Percentiles rank a stretch among this genome's conserved stretches.
These are phyloP conservation scores for Hippocampus comes DNA, from an alignment of 2,113 vertebrate genomes.

Conservation along the genomic window DNA sequence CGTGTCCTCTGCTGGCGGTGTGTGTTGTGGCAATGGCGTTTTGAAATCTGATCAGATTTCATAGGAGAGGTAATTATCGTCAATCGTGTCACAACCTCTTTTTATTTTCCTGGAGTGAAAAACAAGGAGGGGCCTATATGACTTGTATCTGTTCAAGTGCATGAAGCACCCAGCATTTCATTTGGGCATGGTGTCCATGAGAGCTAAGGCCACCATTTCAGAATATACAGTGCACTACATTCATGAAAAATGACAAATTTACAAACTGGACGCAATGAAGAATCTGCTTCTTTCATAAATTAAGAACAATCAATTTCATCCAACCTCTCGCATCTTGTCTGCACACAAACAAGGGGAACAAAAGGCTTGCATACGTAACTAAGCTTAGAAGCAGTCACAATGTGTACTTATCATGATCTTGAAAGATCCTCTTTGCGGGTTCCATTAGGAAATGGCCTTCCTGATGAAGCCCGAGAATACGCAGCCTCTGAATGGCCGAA, in stretches of 20 bases:
- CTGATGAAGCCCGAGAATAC: constrained; percentile 27
- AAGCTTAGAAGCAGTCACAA: constrained; percentile 4
- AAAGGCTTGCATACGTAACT: neutral
- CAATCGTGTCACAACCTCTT: no score
- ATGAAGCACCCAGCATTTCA: neutral
- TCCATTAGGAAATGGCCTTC: constrained; percentile 31
- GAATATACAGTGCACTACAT: neutral
- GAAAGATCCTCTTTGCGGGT: constrained; percentile 33
- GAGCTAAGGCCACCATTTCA: neutral
- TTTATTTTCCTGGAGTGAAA: neutral
- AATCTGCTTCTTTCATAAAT: constrained; percentile 4
- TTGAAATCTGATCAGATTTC: no score
- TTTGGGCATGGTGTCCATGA: no score
- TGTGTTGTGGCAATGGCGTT: no score
- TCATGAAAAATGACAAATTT: neutral
- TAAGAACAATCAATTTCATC: constrained; percentile 28
- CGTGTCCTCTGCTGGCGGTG: no score
- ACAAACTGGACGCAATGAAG: neutral
- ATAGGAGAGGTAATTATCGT: no score
- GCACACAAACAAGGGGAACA: constrained; percentile 1
- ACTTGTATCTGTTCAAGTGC: neutral
- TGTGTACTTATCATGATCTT: constrained; percentile 17
- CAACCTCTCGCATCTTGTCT: constrained; percentile 26
- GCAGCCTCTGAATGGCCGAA: constrained; percentile 23
- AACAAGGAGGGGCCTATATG: neutral